phyloP scores from a whole-genome alignment of 2,113 vertebrate genomes.

The Campylorhamphus procurvoides region DNA sequence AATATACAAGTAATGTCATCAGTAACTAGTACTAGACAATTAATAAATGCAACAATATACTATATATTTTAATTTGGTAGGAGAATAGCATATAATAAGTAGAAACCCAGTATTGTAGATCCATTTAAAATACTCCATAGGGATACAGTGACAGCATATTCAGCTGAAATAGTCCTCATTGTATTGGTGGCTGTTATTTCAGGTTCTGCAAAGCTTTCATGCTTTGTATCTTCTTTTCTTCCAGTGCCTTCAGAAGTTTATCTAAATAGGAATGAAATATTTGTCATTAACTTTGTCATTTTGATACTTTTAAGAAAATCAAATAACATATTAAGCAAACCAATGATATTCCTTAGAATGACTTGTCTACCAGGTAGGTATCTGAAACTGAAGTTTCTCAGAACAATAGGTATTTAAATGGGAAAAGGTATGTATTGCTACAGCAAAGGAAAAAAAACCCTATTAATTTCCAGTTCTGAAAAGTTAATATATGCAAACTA shows the following conservation, averaged over 20 bases:
- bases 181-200: constrained; percentile 42
- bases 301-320: not conserved
- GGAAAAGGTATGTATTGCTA: not conserved
- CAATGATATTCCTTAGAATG: not conserved
- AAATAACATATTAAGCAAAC: not conserved
- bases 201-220: constrained; percentile 60
- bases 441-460: not conserved
- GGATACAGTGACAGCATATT: not conserved
- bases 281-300: not conserved
- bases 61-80: constrained; percentile 33
- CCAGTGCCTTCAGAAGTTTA: constrained; percentile 71
- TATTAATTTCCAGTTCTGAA: not conserved
- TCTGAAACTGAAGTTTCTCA: not conserved
- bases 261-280: constrained; percentile 66
- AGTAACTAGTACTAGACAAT: not conserved
- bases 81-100: constrained; percentile 6
- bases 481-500: not conserved
- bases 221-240: constrained; percentile 74
- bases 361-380: not conserved
- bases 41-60: constrained; percentile 8
- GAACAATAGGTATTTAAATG: not conserved
- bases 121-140: not conserved
- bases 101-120: not conserved
- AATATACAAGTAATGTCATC: not conserved
- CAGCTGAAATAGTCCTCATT: not conserved